A percentile compares a stretch with the other conserved stretches of the same genome.
Evolutionary conservation across 2,888 invertebrate genomes (phyloP).

Genomic region (Cenopis cana): DNA sequence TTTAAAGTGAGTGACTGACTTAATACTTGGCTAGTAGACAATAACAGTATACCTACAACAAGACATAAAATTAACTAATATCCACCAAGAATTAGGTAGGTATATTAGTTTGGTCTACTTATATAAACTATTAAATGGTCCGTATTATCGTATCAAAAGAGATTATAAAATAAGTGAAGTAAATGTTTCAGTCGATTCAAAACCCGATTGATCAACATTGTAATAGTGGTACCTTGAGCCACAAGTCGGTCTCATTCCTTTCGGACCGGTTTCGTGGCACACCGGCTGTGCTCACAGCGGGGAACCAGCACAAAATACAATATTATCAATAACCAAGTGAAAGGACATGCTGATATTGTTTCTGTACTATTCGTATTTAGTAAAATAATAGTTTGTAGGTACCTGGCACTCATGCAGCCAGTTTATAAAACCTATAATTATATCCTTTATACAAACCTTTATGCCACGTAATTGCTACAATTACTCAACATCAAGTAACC

Average conservation of each 20-base stretch:
- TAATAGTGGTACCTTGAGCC: constrained; percentile 73
- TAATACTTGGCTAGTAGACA: too few species aligned
- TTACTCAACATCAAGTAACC: constrained; percentile 42
- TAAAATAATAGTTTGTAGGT: constrained; percentile 59
- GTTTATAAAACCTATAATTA: constrained; percentile 28
- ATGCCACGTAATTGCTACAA: constrained; percentile 39
- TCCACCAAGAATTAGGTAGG: background rate
- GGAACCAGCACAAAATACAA: constrained; percentile 55
- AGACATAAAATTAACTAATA: background rate
- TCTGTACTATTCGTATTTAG: constrained; percentile 65
- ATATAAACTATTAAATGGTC: background rate
- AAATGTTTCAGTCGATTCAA: constrained; percentile 70
- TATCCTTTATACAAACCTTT: constrained; percentile 38
- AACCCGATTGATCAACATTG: constrained; percentile 82
- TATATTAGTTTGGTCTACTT: too few species aligned
- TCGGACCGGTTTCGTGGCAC: constrained; percentile 76
- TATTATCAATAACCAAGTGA: constrained; percentile 74
- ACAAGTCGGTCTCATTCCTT: constrained; percentile 77
- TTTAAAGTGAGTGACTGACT: too few species aligned
- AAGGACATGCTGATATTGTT: constrained; percentile 81
- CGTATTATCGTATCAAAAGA: constrained; percentile 19
- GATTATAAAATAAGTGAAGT: constrained; percentile 57
- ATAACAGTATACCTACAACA: too few species aligned
- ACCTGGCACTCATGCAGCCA: constrained; percentile 28
- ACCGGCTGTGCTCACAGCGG: constrained; percentile 76